Conservation (phyloP, 2,888 invertebrate species). For the Maniola hyperantus region DNA sequence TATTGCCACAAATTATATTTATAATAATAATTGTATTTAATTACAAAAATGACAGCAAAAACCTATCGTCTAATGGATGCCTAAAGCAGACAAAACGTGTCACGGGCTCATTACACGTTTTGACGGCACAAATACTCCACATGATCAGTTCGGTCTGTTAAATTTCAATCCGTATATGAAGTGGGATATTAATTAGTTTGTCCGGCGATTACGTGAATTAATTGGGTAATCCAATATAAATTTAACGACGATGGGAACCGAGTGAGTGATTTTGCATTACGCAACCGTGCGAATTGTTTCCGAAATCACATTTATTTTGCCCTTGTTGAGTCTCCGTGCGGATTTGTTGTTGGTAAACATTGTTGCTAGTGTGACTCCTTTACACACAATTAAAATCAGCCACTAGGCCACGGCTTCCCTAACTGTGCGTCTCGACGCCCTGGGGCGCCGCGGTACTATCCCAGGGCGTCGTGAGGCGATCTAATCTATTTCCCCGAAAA, state of each 20-base stretch:
- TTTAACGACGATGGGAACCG: slow-evolving; percentile 51
- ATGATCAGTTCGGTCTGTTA: slow-evolving; percentile 61
- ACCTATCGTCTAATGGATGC: not conserved
- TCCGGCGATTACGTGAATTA: slow-evolving; percentile 69
- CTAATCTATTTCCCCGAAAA: slow-evolving; percentile 24
- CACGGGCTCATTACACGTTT: slow-evolving; percentile 32
- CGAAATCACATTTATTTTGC: not conserved
- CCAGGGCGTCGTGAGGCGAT: not conserved
- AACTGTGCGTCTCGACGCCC: slow-evolving; percentile 7
- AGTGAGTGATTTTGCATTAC: slow-evolving; percentile 42
- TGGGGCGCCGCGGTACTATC: not conserved
- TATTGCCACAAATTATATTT: too few relatives aligned
- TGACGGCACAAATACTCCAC: slow-evolving; percentile 43
- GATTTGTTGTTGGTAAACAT: not conserved
- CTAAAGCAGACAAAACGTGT: slow-evolving; percentile 5
- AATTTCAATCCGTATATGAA: slow-evolving; percentile 65
- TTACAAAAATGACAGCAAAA: not conserved
- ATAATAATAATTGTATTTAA: too few relatives aligned
- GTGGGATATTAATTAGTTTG: slow-evolving; percentile 69
- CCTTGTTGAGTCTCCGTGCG: not conserved
- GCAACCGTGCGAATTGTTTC: slow-evolving; percentile 39
- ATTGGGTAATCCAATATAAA: slow-evolving; percentile 74
- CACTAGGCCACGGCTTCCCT: not conserved
- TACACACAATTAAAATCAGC: too few relatives aligned
- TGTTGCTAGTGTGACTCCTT: not conserved